Conservation (phyloP, 2,113 vertebrate species). For the Sceloporus tristichus region DNA sequence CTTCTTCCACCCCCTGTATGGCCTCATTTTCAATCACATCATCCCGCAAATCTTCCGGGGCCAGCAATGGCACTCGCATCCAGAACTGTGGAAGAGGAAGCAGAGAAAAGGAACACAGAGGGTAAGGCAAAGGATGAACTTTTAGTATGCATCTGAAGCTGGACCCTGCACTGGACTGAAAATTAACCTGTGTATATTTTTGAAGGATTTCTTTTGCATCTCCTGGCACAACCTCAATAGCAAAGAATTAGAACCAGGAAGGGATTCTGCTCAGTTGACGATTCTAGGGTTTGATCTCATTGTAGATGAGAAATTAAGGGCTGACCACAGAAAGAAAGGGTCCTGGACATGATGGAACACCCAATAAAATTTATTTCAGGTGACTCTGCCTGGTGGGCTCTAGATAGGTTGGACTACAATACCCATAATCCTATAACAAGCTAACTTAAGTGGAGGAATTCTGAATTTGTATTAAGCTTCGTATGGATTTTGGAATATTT, state of each 20-base stretch:
- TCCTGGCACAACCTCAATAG: background rate
- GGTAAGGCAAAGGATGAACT: background rate
- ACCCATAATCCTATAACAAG: too few species aligned
- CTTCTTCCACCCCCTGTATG: slow-evolving; percentile 67
- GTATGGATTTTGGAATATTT: background rate
- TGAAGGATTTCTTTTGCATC: background rate
- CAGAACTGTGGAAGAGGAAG: slow-evolving; percentile 82
- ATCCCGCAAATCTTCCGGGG: slow-evolving; percentile 85
- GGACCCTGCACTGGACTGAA: too few species aligned
- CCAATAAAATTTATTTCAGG: background rate
- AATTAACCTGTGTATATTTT: too few species aligned
- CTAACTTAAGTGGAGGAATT: background rate
- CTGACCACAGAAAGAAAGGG: background rate
- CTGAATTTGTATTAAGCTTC: background rate
- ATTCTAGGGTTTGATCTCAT: background rate
- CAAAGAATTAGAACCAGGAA: too few species aligned
- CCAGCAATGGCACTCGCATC: slow-evolving; percentile 89
- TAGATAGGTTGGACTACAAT: too few species aligned
- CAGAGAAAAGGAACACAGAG: background rate
- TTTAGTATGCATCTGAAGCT: too few species aligned
- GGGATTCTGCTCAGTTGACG: too few species aligned
- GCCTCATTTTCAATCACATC: slow-evolving; percentile 89
- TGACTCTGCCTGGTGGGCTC: background rate
- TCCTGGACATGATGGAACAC: background rate
- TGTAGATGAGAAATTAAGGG: too few species aligned